Conservation (phyloP, 2,797 vertebrate species). For the Lagocephalus sceleratus region DNA sequence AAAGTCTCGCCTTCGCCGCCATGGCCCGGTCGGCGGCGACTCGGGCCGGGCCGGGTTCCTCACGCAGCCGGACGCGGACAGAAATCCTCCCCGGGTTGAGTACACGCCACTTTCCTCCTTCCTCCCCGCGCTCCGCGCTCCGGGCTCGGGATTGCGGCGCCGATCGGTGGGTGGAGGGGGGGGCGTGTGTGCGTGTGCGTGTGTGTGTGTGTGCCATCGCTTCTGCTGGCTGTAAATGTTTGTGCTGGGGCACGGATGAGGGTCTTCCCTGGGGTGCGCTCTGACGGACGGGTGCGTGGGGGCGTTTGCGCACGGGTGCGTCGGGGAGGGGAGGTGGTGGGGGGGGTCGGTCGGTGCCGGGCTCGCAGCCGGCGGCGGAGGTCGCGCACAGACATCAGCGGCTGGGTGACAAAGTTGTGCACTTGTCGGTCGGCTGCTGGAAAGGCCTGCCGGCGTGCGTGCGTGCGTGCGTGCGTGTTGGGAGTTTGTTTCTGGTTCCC, state of each 20-base stretch:
- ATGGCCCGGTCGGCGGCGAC: constrained; percentile 66
- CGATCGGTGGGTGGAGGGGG: constrained; percentile 59
- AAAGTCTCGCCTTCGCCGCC: constrained; percentile 71
- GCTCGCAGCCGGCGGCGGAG: constrained; percentile 27
- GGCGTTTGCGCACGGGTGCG: constrained; percentile 17
- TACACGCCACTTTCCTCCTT: constrained; percentile 72
- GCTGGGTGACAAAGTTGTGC: constrained; percentile 80
- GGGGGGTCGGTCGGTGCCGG: constrained; percentile 16
- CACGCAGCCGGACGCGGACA: constrained; percentile 69
- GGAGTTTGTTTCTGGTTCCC: constrained; percentile 81
- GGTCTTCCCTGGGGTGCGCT: constrained; percentile 40
- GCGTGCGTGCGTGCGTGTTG: constrained; percentile 22
- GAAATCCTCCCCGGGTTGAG: constrained; percentile 74
- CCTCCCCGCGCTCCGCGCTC: constrained; percentile 42
- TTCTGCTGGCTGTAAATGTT: constrained; percentile 47
- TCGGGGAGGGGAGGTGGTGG: no score
- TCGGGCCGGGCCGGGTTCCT: constrained; percentile 57
- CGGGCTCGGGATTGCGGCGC: constrained; percentile 71
- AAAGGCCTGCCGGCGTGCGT: constrained; percentile 64
- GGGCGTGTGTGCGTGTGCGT: no score
- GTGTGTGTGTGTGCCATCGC: constrained; percentile 68
- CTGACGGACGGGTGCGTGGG: constrained; percentile 14
- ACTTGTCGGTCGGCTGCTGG: constrained; percentile 75
- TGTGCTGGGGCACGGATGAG: constrained; percentile 38
- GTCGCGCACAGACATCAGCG: constrained; percentile 45